Evolutionary conservation across 2,797 vertebrate species (phyloP).

Genomic region (Pelodytes ibericus): DNA sequence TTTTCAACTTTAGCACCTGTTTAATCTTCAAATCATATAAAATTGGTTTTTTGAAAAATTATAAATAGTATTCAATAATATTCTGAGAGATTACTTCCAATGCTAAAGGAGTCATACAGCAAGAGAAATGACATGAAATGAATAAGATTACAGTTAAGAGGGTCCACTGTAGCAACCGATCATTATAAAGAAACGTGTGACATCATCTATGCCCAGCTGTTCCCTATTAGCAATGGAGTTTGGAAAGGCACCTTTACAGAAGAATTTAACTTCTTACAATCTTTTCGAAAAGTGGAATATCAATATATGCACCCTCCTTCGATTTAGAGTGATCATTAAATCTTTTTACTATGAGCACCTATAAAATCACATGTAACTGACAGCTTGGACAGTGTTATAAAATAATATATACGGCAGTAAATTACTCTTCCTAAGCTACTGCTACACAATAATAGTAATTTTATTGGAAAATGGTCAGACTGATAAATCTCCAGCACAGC

Average conservation of each 20-base stretch:
- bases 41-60: too few species aligned
- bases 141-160: conserved; percentile 14
- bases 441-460: conserved; percentile 59
- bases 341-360: conserved; percentile 59
- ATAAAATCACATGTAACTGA: conserved; percentile 61
- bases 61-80: too few species aligned
- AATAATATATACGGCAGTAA: conserved; percentile 63
- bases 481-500: conserved; percentile 61
- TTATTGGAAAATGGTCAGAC: conserved; percentile 57
- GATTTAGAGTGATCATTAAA: conserved; percentile 64
- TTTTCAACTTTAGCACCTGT: too few species aligned
- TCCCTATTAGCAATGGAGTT: conserved; percentile 71
- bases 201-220: conserved; percentile 73
- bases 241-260: conserved; percentile 68
- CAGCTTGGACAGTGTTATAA: conserved; percentile 58
- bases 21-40: too few species aligned
- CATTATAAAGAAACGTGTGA: conserved; percentile 37
- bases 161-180: conserved; percentile 31
- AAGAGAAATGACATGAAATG: conserved; percentile 1
- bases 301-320: conserved; percentile 46
- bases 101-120: neutral
- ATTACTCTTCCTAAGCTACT: conserved; percentile 60
- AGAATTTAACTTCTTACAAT: conserved; percentile 68
- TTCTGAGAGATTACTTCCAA: neutral
- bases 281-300: conserved; percentile 66